Evolutionary conservation across 2,888 invertebrate species (phyloP), one percentile per base, ranked within the genome.

Genomic region (Lumbricus terrestris): DNA sequence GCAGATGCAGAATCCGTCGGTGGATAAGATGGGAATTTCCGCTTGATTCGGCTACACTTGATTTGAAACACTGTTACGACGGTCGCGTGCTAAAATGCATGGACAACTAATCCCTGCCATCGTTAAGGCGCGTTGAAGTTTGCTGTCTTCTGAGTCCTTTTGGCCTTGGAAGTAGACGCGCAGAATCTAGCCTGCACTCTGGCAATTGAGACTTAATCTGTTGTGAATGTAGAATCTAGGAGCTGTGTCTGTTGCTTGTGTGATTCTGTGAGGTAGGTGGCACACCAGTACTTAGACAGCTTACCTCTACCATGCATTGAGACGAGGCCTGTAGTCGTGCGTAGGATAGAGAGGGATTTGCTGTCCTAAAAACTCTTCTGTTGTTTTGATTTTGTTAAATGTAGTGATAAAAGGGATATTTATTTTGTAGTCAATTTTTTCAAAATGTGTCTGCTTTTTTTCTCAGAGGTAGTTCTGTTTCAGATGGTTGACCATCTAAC

Each of bases 171-270:
- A 29, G 69, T n/a, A 69, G 69, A n/a, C 29, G 69, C 16, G 69
- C 69, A 69, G 29, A 69, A 69, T n/a, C 29, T 69, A n/a, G 16
- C 69, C 69, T 69, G 69, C 69, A n/a, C 69, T 69, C 1, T 69
- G 69, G 69, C 69, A 69, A 69, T n/a, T n/a, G 69, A n/a, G 69
- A 69, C 69, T 69, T 69, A 69, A 69, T 69, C 69, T 69, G 69
- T 69, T 69, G 69, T 69, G 69, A 69, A 69, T n/a, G n/a, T 69
- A 69, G 29, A 69, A n/a, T 69, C 69, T 69, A 69, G 69, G 69
- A 69, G 69, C 69, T 69, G 69, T n/a, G n/a, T 8, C n/a, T 69
- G n/a, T 1, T n/a, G 8, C 69, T 69, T 69, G 69, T 69, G 29
- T 69, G 69, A 69, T 69, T 29, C n/a, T 69, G 69, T n/a, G 29